Evolutionary conservation across 2,113 vertebrate species (phyloP).

Genomic region (Willisornis vidua): DNA sequence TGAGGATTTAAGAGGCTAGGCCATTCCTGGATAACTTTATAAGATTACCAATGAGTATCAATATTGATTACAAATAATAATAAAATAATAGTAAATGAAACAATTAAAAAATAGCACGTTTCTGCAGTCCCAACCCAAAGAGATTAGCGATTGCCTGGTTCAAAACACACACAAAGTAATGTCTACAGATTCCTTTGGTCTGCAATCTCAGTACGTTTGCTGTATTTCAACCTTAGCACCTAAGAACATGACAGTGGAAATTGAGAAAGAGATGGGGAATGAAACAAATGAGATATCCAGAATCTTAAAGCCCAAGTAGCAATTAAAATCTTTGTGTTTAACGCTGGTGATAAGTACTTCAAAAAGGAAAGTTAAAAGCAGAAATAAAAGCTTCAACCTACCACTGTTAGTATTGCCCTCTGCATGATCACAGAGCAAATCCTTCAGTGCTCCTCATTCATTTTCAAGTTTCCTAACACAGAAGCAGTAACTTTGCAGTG

Average conservation of each 20-base stretch:
- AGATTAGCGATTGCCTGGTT: not conserved
- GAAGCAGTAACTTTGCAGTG: not conserved
- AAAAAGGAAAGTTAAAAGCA: not conserved
- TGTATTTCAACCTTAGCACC: not conserved
- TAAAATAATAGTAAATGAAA: not conserved
- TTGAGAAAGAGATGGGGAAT: not conserved
- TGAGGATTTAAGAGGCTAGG: not conserved
- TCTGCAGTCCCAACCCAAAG: not conserved
- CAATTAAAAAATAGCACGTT: not conserved
- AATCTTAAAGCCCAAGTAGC: not conserved
- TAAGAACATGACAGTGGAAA: not conserved
- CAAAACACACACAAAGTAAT: not conserved
- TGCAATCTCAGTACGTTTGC: not conserved
- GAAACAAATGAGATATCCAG: not conserved
- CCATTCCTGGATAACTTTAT: not conserved
- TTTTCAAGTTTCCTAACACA: not conserved
- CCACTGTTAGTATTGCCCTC: not conserved
- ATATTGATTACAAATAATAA: not conserved
- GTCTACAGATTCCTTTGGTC: not conserved
- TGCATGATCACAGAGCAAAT: not conserved
- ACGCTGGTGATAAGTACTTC: not conserved
- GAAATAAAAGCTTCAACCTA: not conserved
- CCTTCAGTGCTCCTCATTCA: not conserved
- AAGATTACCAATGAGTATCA: not conserved
- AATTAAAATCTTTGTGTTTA: not conserved